A percentile compares a stretch with the other conserved stretches of the same genome.
These are phyloP conservation scores for Chironomus riparius DNA, from an alignment of 2,888 invertebrate species.

Conservation along the genomic window DNA sequence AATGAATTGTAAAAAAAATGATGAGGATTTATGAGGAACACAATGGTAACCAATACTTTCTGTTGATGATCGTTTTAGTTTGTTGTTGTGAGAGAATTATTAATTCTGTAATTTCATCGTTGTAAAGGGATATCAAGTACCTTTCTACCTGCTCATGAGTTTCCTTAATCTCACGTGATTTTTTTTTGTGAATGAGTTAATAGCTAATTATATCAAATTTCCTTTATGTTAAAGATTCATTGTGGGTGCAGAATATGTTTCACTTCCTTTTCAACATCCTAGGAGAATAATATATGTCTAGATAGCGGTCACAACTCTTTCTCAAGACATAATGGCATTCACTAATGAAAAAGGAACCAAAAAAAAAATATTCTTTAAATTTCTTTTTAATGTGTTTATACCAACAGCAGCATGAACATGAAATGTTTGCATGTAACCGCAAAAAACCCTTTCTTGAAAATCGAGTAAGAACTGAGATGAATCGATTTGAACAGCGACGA, in stretches of 20 bases:
- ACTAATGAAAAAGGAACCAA: too few relatives aligned
- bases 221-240: neutral
- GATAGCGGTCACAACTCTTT: too few relatives aligned
- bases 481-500: conserved; percentile 5
- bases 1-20: neutral
- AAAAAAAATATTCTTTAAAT: neutral
- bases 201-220: conserved; percentile 14
- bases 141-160: neutral
- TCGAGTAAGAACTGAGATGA: neutral
- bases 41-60: too few relatives aligned
- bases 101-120: neutral
- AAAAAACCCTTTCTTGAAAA: neutral
- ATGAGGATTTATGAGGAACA: neutral
- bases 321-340: too few relatives aligned
- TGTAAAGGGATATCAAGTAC: neutral
- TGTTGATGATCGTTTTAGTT: too few relatives aligned
- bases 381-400: conserved; percentile 1
- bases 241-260: conserved; percentile 6
- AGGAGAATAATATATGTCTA: too few relatives aligned
- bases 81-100: too few relatives aligned
- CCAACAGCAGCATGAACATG: neutral
- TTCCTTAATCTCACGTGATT: neutral
- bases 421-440: conserved; percentile 6
- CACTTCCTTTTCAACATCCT: neutral
- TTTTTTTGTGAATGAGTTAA: conserved; percentile 9